Percentiles rank a stretch among this genome's conserved stretches.
Conservation (phyloP, 1,140 invertebrate genomes). For the Episyrphus balteatus region DNA sequence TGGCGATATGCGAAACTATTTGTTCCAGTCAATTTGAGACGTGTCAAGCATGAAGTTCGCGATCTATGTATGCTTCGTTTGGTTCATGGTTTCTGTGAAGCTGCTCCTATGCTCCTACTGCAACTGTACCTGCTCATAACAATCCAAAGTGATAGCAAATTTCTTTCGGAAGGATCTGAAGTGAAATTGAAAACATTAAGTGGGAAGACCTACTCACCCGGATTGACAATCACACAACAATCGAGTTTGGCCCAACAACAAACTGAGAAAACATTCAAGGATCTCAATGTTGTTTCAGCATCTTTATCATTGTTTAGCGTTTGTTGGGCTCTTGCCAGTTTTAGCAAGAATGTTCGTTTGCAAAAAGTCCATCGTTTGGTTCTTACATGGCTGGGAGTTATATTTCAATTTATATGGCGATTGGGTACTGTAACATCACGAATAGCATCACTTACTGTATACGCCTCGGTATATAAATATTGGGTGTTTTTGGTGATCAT, state of each 20-base stretch:
- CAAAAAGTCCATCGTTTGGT: constrained; percentile 73
- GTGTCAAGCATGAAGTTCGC: constrained; percentile 73
- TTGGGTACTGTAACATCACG: constrained; percentile 75
- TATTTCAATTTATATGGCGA: constrained; percentile 72
- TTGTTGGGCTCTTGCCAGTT: constrained; percentile 83
- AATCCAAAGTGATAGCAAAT: constrained; percentile 17
- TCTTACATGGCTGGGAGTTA: constrained; percentile 80
- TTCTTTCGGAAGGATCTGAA: neutral
- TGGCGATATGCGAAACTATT: constrained; percentile 84
- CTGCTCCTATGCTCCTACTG: constrained; percentile 74
- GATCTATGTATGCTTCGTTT: constrained; percentile 62
- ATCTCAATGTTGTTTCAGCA: constrained; percentile 72
- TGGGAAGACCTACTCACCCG: constrained; percentile 1
- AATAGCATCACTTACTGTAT: constrained; percentile 69
- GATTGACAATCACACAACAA: neutral
- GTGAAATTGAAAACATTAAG: neutral
- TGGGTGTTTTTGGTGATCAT: constrained; percentile 71
- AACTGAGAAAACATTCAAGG: constrained; percentile 45
- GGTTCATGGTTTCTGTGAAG: constrained; percentile 77
- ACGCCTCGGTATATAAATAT: constrained; percentile 72
- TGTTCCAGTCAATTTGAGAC: constrained; percentile 69
- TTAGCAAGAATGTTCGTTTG: constrained; percentile 73
- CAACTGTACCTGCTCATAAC: constrained; percentile 65
- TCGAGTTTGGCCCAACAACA: constrained; percentile 2
- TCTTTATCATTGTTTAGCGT: constrained; percentile 71